Conservation (phyloP, 2,888 invertebrate species). For the Drosophila atroscutellata region DNA sequence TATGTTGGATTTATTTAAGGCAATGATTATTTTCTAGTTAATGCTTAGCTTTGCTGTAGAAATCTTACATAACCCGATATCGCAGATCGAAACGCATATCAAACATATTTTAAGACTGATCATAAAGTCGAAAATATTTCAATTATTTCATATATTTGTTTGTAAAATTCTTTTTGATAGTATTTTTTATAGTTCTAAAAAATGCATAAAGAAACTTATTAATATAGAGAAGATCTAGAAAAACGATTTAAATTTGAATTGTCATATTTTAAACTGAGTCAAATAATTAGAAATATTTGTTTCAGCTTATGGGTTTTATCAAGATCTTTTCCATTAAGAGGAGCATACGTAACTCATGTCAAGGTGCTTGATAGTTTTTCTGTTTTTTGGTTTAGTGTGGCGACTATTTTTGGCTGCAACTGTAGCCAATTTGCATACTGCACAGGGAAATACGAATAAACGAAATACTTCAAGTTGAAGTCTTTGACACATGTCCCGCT, state of each 20-base stretch:
- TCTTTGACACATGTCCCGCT: slow-evolving; percentile 74
- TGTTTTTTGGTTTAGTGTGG: neutral
- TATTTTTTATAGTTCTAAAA: neutral
- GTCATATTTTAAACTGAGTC: neutral
- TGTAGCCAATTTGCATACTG: slow-evolving; percentile 67
- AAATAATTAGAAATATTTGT: neutral
- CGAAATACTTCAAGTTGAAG: slow-evolving; percentile 52
- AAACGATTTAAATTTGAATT: too few relatives aligned
- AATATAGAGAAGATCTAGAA: neutral
- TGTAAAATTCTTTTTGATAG: neutral
- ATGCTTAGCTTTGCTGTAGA: neutral
- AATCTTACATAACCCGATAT: neutral
- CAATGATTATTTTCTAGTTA: neutral
- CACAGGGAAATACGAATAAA: slow-evolving; percentile 13
- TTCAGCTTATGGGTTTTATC: neutral
- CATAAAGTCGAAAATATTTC: neutral
- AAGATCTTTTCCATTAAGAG: neutral
- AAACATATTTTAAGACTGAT: neutral
- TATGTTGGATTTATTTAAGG: neutral
- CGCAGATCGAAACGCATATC: neutral
- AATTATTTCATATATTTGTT: neutral
- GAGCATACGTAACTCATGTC: slow-evolving; percentile 41
- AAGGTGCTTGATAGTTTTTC: slow-evolving; percentile 16
- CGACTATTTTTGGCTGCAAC: slow-evolving; percentile 58
- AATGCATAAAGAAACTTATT: neutral